phyloP scores from a whole-genome alignment of 2,113 vertebrate species.

The Athene cunicularia region DNA sequence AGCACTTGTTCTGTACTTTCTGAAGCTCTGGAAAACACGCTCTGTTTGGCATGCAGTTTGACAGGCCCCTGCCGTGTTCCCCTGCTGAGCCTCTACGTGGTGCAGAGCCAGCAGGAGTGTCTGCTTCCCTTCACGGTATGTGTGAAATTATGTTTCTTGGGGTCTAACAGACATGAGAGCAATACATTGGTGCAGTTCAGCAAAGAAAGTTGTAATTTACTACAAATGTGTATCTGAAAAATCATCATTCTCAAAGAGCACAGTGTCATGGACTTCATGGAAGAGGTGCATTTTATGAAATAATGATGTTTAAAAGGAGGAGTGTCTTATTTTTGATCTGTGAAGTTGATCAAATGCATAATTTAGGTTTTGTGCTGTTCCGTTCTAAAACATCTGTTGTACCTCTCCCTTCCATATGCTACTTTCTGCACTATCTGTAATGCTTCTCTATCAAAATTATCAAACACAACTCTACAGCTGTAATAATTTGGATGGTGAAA shows the following conservation, averaged over 20 bases:
- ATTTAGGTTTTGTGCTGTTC: neutral
- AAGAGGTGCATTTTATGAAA: neutral
- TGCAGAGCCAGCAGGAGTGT: slow-evolving; percentile 88
- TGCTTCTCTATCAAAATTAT: neutral
- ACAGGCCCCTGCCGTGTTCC: slow-evolving; percentile 85
- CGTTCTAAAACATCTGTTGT: neutral
- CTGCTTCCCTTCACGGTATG: slow-evolving; percentile 91
- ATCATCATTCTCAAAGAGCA: neutral
- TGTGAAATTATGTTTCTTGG: neutral
- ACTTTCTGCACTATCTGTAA: neutral
- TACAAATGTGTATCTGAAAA: neutral
- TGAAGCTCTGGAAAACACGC: slow-evolving; percentile 88
- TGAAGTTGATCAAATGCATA: neutral
- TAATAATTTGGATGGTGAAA: neutral
- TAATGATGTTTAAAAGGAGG: neutral
- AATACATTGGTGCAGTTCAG: neutral
- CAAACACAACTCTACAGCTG: neutral
- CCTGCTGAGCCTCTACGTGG: slow-evolving; percentile 86
- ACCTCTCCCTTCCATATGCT: neutral
- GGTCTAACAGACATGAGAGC: neutral
- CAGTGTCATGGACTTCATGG: neutral
- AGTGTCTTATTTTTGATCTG: neutral
- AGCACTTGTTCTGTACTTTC: slow-evolving; percentile 78
- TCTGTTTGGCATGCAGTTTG: slow-evolving; percentile 84
- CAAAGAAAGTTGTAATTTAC: neutral